These are phyloP conservation scores for Microhierax caerulescens DNA, from an alignment of 2,797 vertebrate species.

Conservation along the genomic window DNA sequence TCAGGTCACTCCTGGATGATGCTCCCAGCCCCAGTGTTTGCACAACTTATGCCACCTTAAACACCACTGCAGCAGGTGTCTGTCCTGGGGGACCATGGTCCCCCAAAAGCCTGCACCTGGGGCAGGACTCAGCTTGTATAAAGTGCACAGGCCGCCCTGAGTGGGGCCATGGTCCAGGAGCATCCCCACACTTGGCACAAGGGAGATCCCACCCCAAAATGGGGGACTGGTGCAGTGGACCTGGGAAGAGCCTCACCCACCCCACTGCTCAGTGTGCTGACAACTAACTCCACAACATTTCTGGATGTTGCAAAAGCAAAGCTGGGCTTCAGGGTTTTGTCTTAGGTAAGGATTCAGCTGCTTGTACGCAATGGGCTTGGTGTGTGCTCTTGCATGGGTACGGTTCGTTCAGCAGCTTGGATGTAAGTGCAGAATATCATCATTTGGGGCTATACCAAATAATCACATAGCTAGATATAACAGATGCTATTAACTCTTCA, in stretches of 20 bases:
- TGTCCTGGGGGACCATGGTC: background rate
- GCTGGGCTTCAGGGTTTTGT: background rate
- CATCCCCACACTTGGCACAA: background rate
- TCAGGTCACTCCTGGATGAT: background rate
- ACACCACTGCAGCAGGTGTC: accelerated
- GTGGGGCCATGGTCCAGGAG: accelerated
- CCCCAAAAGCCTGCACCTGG: background rate
- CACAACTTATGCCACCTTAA: background rate
- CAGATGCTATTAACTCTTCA: background rate
- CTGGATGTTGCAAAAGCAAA: background rate
- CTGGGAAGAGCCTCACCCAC: background rate
- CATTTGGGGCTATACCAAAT: background rate
- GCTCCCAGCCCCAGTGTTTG: background rate
- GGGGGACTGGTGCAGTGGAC: background rate
- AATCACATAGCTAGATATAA: background rate
- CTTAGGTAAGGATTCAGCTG: background rate
- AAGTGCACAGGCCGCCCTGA: background rate
- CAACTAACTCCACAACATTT: background rate
- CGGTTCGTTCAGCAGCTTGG: background rate
- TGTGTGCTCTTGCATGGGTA: background rate
- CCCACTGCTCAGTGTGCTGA: accelerated
- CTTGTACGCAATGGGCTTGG: background rate
- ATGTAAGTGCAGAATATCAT: background rate
- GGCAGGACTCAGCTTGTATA: background rate
- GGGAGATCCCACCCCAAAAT: accelerated